Conservation (phyloP, 1,140 invertebrate species). For the Drosophila varians region DNA sequence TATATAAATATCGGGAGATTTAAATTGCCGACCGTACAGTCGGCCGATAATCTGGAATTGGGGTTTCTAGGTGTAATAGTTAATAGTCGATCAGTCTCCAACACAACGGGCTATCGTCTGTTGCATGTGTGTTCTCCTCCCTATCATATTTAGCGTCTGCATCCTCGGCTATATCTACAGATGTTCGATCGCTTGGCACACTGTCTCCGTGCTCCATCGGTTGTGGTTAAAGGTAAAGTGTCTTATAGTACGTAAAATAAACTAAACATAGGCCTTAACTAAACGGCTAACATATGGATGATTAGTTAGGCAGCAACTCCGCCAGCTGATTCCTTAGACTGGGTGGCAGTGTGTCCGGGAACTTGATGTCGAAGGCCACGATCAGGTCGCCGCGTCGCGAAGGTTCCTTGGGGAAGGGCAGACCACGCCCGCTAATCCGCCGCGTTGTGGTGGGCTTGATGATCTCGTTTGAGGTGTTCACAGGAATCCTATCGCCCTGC, state of each 20-base stretch:
- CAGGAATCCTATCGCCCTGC: slow-evolving; percentile 88
- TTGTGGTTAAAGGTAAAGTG: slow-evolving; percentile 2
- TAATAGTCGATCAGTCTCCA: slow-evolving; percentile 63
- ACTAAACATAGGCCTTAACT: slow-evolving; percentile 45
- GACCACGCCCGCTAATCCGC: slow-evolving; percentile 91
- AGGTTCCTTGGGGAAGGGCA: slow-evolving; percentile 94
- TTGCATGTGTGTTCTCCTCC: slow-evolving; percentile 25
- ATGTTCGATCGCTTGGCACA: slow-evolving; percentile 35
- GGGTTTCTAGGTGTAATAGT: slow-evolving; percentile 15
- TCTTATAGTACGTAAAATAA: slow-evolving; percentile 32
- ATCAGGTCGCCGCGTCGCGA: slow-evolving; percentile 92
- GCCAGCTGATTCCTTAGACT: slow-evolving; percentile 89
- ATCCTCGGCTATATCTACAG: slow-evolving; percentile 44
- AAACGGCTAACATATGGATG: slow-evolving; percentile 25
- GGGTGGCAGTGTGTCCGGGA: slow-evolving; percentile 90
- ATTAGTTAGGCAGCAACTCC: slow-evolving; percentile 87
- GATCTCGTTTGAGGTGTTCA: slow-evolving; percentile 89
- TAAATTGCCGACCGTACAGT: not conserved
- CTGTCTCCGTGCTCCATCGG: slow-evolving; percentile 9
- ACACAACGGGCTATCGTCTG: slow-evolving; percentile 36
- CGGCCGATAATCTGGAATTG: slow-evolving; percentile 18
- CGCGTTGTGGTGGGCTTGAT: slow-evolving; percentile 92
- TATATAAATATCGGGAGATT: slow-evolving; percentile 24
- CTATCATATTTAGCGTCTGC: slow-evolving; percentile 29
- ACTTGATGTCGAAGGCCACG: slow-evolving; percentile 95